Base-by-base conservation (phyloP, 92 coral and sea anemone genomes). In the Bergia sp. region DNA sequence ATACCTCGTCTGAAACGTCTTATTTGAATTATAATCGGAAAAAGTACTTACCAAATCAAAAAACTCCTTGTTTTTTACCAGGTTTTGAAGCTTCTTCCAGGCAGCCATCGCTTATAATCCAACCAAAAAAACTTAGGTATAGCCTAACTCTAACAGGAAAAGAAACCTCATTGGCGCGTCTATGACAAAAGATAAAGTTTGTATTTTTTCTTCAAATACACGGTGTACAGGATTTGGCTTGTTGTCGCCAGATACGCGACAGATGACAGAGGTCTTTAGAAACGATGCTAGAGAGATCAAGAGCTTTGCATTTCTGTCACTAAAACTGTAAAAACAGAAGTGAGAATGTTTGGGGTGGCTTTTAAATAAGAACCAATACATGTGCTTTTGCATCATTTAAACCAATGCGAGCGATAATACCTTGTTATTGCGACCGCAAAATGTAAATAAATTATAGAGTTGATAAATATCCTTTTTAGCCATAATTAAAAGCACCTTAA, bases 81-180 rank as follows among this genome's bases (percentile, higher is more conserved):
- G 87, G n/a, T 38, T 71, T 69, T 84, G 77, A 29, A 84, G 67
- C 15, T 71, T 84, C 77, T 84, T 84, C 87, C 87, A 84, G 37
- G 79, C 66, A 84, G 87, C 87, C 87, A 84, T 84, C 38, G 58
- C 66, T 55, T 55, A 37, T 23, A 10, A 5, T 37, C 20, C 41
- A 80, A 4, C 47, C 72, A 15, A 37, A 45, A 45, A 39, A 9
- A 1, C 61, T 18, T 37, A 50, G 82, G 37, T 12, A n/a, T 20
- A 53, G n/a, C 29, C 69, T 80, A n/a, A 29, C 47, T 49, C 61
- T 4, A 76, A 16, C 13, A 10, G 55, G n/a, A 38, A 10, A 18
- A 38, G 55, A 49, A 36, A 16, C 4, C 11, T 42, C 55, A 13
- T 37, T 2, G 71, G 15, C 21, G 37, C 42, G 20, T 2, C n/a